Base-by-base conservation (phyloP, 37 sponge, comb jelly and placozoan genomes). In the Oopsacas minuta region DNA sequence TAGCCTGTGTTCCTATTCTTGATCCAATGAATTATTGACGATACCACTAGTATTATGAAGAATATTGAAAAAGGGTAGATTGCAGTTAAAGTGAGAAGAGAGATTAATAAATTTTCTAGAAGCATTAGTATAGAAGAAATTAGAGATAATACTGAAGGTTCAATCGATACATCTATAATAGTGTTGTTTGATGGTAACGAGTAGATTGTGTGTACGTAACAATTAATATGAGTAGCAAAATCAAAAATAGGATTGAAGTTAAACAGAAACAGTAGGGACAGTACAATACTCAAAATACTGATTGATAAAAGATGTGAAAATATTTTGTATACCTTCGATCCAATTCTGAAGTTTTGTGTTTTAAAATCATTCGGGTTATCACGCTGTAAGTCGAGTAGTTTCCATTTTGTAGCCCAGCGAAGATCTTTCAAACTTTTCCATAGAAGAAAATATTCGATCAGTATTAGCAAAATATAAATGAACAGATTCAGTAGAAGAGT, bases 351-450 rank as follows among this genome's bases (percentile, higher is more conserved):
- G 20, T 12, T n/a, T 12, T n/a, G 22, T 61, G 75, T 61, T n/a
- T 61, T 61, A 5, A 10, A 3, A 7, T n/a, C 30, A 25, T n/a
- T n/a, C 28, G 75, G 75, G 30, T 61, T 5, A 61, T 61, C 75
- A 3, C 75, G 75, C 28, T 61, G 32, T 61, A 61, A n/a, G 28
- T 61, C 75, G 1, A 61, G 5, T 12, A 12, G 7, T 10, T 61
- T 25, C 75, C 20, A 61, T n/a, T 61, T 61, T 5, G 75, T 61
- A 7, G 75, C 75, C 28, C 75, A 25, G 28, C 75, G 28, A 61
- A 61, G 75, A 61, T 61, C 75, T 61, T 61, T 61, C 75, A 61
- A 61, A 61, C 75, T n/a, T 25, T 3, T 61, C 30, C 75, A 25
- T n/a, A 61, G 28, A 3, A 25, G 30, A 12, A 25, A 5, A 34